phyloP scores from a whole-genome alignment of 2,113 vertebrate species.

The Thryonomys swinderianus region DNA sequence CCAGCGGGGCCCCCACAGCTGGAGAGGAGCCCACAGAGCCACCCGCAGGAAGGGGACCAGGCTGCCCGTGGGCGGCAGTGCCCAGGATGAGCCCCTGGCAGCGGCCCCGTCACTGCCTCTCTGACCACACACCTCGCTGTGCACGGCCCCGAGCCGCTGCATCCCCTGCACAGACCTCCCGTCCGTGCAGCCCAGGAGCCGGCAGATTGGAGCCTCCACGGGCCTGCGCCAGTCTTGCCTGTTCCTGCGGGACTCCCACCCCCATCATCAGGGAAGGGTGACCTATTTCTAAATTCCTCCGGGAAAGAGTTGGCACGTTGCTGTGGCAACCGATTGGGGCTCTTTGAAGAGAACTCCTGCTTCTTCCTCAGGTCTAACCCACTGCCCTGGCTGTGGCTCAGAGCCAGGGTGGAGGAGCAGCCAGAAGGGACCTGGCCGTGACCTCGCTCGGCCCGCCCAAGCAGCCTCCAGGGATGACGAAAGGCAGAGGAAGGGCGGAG shows the following conservation, averaged over 20 bases:
- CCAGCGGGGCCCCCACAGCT: no score
- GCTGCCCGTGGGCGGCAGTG: no score
- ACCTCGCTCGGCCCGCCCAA: neutral
- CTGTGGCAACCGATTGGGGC: conserved; percentile 52
- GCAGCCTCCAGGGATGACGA: neutral
- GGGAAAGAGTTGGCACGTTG: conserved; percentile 69
- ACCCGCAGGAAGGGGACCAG: neutral
- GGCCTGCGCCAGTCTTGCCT: neutral
- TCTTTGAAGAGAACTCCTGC: conserved; percentile 29
- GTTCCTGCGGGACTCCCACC: conserved; percentile 59
- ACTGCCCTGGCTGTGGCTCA: conserved; percentile 32
- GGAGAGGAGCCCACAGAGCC: no score
- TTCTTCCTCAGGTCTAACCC: conserved; percentile 63
- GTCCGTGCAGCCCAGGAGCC: neutral
- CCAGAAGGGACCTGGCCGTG: neutral
- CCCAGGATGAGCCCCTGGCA: neutral
- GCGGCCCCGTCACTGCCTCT: neutral
- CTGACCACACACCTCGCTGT: rapidly evolving
- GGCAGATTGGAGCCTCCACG: conserved; percentile 46
- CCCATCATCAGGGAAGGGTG: conserved; percentile 56
- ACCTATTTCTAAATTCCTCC: conserved; percentile 79
- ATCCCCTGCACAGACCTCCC: neutral
- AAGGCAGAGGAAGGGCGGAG: neutral
- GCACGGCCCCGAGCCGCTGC: neutral
- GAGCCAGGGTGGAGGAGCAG: neutral